Conservation (phyloP, 2,888 invertebrate genomes). For the Eristalis arbustorum region DNA sequence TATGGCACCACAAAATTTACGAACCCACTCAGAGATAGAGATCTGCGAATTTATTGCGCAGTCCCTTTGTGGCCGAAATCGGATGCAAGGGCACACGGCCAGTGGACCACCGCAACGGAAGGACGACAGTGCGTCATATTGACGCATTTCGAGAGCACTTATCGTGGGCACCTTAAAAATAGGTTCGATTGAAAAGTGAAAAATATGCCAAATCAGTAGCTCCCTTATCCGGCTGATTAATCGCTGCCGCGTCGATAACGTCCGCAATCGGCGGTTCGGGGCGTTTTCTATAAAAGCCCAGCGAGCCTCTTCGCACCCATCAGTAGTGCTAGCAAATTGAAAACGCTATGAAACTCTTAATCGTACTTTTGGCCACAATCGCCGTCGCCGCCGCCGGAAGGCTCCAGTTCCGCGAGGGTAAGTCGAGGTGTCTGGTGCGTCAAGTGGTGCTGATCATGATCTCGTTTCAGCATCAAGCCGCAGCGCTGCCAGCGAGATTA, state of each 20-base stretch:
- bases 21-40: neutral
- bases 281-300: conserved; percentile 49
- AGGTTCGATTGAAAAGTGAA: neutral
- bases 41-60: neutral
- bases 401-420: conserved; percentile 25
- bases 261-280: neutral
- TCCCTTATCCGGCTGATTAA: conserved; percentile 43
- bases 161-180: neutral
- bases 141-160: neutral
- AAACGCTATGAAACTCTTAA: conserved; percentile 74
- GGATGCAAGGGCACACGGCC: no score
- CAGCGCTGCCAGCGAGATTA: conserved; percentile 74
- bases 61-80: neutral
- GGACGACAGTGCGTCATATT: neutral
- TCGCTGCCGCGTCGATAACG: conserved; percentile 32
- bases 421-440: neutral
- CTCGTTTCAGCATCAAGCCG: conserved; percentile 68
- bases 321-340: conserved; percentile 43
- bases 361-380: conserved; percentile 75
- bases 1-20: neutral
- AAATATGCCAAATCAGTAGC: conserved; percentile 27
- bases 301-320: neutral
- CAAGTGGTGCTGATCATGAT: neutral
- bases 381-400: conserved; percentile 72
- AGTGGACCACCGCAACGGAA: neutral